These are phyloP conservation scores for Scrobipalpa costella DNA, from an alignment of 2,888 invertebrate species.

Conservation along the genomic window DNA sequence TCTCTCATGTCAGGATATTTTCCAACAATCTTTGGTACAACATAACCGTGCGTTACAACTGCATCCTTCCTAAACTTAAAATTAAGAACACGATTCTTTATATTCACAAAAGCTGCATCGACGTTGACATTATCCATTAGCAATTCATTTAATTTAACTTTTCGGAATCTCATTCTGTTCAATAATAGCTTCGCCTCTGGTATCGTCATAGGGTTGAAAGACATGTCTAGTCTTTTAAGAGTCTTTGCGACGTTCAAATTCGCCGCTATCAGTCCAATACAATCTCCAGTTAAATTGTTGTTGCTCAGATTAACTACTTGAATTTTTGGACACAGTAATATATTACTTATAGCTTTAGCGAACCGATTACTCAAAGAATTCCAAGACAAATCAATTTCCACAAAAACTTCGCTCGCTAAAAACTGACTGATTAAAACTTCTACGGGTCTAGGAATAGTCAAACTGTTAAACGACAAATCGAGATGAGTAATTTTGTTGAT, in stretches of 20 bases:
- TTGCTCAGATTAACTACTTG: not conserved
- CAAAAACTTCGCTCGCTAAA: not conserved
- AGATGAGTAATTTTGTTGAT: constrained; percentile 45
- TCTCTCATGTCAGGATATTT: constrained; percentile 41
- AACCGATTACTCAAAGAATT: not conserved
- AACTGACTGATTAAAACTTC: not conserved
- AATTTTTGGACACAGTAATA: not conserved
- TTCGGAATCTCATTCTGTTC: not conserved
- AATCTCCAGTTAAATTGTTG: not conserved
- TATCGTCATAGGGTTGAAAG: constrained; percentile 9
- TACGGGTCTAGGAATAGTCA: constrained; percentile 27
- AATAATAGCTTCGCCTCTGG: not conserved
- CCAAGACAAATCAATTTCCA: constrained; percentile 10
- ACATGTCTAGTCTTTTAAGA: constrained; percentile 2
- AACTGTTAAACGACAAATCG: constrained; percentile 54
- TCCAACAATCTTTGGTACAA: constrained; percentile 34
- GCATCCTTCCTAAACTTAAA: constrained; percentile 15
- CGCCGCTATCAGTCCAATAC: not conserved
- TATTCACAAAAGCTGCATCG: not conserved
- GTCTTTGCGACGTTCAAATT: not conserved
- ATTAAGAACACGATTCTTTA: not conserved
- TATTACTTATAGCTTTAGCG: not conserved
- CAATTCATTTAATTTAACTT: not conserved
- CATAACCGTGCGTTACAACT: constrained; percentile 32
- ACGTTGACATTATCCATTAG: constrained; percentile 5